Evolutionary conservation across 2,888 invertebrate genomes (phyloP), one percentile per base, ranked within the genome.

Genomic region (Neocrepidodera transversa): DNA sequence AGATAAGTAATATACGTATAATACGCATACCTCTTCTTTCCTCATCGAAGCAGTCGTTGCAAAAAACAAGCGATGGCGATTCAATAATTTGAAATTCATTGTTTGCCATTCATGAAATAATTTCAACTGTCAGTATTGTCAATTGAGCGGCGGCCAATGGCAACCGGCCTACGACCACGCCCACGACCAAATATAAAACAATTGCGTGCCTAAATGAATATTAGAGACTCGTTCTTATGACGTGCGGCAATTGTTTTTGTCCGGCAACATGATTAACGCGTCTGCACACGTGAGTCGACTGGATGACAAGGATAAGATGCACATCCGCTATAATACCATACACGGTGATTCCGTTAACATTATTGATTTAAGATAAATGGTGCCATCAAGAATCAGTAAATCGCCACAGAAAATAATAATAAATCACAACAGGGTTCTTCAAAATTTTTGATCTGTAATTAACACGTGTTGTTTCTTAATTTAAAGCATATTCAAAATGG

Each of bases 141-240:
- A 73, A 74, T 71, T 69, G 73, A 65, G 55, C 68, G 67, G 68
- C 75, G 68, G 68, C 75, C 75, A 75, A 75, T 75, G 67, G 61
- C 66, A 65, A 63, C 65, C 63, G 58, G 48, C 56, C 42, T 30
- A 53, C 18, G 59, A 55, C 72, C 75, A 73, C 74, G 73, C 74
- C 74, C 67, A 60, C 69, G 54, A 54, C 69, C 72, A 71, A 74
- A 72, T 72, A 68, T 67, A 69, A 71, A 71, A 74, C 73, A 73
- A 74, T 73, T 72, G 73, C 68, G 67, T 71, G 70, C 63, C 65
- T 65, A 66, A 65, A 65, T 65, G 64, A 62, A 64, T 63, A 63
- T 65, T 63, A 62, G 65, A 62, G 63, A 54, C 63, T 62, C 57
- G 65, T 65, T 67, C 65, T 58, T 62, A 45, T 63, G 52, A 50